Evolutionary conservation across 2,113 vertebrate genomes (phyloP).

Genomic region (Petrocephalus microphthalmus): DNA sequence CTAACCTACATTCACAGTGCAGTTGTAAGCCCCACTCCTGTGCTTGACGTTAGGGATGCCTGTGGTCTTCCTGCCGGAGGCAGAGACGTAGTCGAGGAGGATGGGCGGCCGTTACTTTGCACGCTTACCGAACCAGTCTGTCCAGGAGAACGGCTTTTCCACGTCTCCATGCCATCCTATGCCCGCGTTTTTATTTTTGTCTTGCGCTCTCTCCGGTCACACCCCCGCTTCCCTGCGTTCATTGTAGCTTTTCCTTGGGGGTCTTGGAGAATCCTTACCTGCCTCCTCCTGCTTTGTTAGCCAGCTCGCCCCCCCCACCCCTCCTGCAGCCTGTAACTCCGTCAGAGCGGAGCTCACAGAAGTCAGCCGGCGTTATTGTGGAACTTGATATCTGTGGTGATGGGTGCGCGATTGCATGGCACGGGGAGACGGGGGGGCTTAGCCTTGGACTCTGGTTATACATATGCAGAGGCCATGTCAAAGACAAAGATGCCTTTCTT

Average conservation of each 20-base stretch:
- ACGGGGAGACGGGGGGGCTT: neutral
- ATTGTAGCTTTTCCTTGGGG: neutral
- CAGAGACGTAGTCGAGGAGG: neutral
- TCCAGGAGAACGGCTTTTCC: neutral
- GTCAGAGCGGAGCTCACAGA: neutral
- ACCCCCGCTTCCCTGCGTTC: neutral
- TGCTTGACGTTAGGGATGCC: neutral
- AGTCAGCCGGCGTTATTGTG: neutral
- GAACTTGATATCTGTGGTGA: neutral
- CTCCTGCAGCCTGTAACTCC: neutral
- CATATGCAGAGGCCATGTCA: neutral
- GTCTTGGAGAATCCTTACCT: neutral
- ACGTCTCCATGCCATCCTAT: neutral
- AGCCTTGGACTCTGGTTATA: neutral
- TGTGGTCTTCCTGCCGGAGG: no score
- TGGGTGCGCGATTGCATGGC: neutral
- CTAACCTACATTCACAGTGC: neutral
- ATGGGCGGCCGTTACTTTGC: neutral
- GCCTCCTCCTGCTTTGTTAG: neutral
- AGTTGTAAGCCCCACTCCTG: neutral
- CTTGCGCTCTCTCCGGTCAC: neutral
- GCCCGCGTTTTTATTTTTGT: neutral
- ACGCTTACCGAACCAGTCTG: neutral
- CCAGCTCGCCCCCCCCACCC: no score
- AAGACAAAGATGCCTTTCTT: neutral